Base-by-base conservation (phyloP, 2,113 vertebrate genomes). In the Phalacrocorax brasilianus region DNA sequence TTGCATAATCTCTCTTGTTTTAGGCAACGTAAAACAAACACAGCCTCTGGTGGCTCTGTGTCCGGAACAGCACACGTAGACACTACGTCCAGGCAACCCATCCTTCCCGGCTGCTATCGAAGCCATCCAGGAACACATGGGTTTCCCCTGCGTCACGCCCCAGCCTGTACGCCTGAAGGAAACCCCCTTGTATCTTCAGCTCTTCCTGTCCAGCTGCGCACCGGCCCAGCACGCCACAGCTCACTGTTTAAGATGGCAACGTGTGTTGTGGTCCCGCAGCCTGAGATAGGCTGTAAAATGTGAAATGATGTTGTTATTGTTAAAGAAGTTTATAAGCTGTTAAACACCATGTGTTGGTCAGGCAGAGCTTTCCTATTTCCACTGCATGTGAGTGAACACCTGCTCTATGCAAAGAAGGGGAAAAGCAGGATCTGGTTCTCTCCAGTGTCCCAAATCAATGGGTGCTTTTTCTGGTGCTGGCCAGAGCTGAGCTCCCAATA, bases 181-280 rank as follows among this genome's bases (percentile, higher is more conserved):
- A 90, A 85, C 85, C 79, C 70, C 79, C 78, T 33, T 3, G 1
- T 5, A 35, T 79, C 91, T 53, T 61, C 76, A 72, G 40, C 77
- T 79, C 63, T 85, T 97, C 92, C 92, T 95, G 91, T 50, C 65
- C 85, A 45, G 81, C 77, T 71, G 84, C 10, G 1, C 27, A 2
- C 1, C 5, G n/a, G 5, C 42, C 55, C 85, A 59, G 79, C 63
- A 19, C 3, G 5, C 66, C 83, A 61, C 56, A 56, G 55, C 68
- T 93, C 53, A 23, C 75, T 93, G 88, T 93, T 96, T 82, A 76
- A 87, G 35, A 22, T 33, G 40, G 53, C 72, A 52, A 61, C 84
- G n/a, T 2, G 59, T 0, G 0, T 32, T 14, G 5, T 0, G 0
- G 20, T 78, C 44, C 61, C 91, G 88, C 65, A 82, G 83, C 56